Base-by-base conservation (phyloP, 1,140 invertebrate species). In the Polyergus mexicanus region DNA sequence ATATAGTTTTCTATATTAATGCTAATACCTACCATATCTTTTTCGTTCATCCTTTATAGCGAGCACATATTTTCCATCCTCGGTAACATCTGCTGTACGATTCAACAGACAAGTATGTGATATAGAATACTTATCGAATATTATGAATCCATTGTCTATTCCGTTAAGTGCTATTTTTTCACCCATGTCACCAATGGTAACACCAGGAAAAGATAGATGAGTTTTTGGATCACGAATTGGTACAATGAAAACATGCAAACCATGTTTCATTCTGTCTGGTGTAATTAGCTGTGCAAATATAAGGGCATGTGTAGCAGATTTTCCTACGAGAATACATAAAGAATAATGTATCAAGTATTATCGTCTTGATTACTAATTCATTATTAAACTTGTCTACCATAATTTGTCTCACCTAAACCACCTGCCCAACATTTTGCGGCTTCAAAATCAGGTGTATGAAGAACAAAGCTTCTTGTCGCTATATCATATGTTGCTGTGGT, bases 341-440 rank as follows among this genome's bases (percentile, higher is more conserved):
- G 5, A 11, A 41, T 38, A 58, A 69, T 80, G 47, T 0, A 41
- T 74, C 6, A 69, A 25, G 11, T 47, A 75, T 60, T 8, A 28
- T 47, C 51, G 11, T 13, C 13, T 54, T 28, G 68, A 16, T 72
- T 6, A 25, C 41, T n/a, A 38, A 51, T 66, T 44, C 7, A 16
- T 8, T n/a, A 41, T 32, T 41, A 0, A 66, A 65, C 19, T 35
- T 16, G 10, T 41, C 32, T 19, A 7, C 13, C 60, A 28, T 54
- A 58, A 51, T 1, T 51, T 8, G 35, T 28, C 6, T 63, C 96
- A 97, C 98, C 98, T 95, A 99, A 96, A 95, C 98, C 98, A 89
- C 98, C 98, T 90, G 97, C 96, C 99, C 99, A 99, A 95, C 98
- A 98, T 96, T 99, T 99, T 62, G 98, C 98, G 35, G 98, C 98